Conservation (phyloP, 2,113 vertebrate genomes). For the Phaethornis superciliosus region DNA sequence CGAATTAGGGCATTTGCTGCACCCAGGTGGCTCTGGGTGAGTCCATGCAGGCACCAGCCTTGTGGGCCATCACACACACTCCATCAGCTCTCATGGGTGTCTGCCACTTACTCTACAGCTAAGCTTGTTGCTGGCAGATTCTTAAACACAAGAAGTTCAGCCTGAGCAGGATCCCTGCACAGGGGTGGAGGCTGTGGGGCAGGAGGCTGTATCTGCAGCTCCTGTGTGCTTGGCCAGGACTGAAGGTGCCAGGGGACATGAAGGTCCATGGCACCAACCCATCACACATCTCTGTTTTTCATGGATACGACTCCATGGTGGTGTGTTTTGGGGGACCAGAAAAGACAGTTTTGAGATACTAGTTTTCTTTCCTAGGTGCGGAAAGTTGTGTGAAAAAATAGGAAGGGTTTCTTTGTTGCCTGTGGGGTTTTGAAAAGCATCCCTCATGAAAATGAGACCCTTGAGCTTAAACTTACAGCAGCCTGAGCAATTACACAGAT, state of each 20-base stretch:
- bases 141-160: rapidly evolving
- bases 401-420: neutral
- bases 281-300: rapidly evolving
- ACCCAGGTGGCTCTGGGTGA: neutral
- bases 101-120: neutral
- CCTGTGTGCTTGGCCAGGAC: neutral
- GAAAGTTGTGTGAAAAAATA: neutral
- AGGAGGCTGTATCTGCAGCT: neutral
- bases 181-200: neutral
- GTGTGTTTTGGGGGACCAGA: neutral
- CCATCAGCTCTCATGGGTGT: neutral
- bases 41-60: rapidly evolving
- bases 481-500: neutral
- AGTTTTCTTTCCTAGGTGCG: neutral
- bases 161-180: rapidly evolving
- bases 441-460: neutral
- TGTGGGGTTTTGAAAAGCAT: neutral
- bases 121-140: neutral
- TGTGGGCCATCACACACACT: rapidly evolving
- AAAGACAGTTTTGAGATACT: neutral
- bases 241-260: neutral
- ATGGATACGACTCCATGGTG: neutral
- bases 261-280: neutral
- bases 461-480: neutral
- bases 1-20: neutral